Conservation (phyloP, 2,888 invertebrate genomes). For the Platerodrilus igneus region DNA sequence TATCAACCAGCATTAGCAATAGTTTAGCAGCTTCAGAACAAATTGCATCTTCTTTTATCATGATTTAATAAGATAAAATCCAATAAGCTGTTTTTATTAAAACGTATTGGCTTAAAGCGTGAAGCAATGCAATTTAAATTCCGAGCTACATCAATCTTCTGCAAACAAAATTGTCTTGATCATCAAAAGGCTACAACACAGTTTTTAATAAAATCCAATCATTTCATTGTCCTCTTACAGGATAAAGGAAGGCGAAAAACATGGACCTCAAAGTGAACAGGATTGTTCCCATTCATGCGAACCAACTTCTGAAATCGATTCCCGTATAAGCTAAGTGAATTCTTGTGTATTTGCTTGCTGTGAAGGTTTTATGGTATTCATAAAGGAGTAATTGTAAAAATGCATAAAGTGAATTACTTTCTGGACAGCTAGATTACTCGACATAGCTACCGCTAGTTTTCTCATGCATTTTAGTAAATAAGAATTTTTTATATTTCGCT, state of each 20-base stretch:
- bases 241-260: conserved; percentile 34
- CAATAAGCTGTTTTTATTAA: not conserved
- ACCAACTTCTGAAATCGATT: conserved; percentile 35
- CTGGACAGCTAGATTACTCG: too few species aligned
- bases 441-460: too few species aligned
- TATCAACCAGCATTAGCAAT: too few species aligned
- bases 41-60: too few species aligned
- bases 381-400: too few species aligned
- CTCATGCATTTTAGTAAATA: too few species aligned
- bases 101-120: not conserved
- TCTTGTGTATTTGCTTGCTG: conserved; percentile 33
- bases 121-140: not conserved
- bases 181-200: conserved; percentile 16
- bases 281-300: conserved; percentile 34
- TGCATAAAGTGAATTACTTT: too few species aligned
- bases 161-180: conserved; percentile 17
- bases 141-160: conserved; percentile 3
- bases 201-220: conserved; percentile 20
- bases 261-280: conserved; percentile 34
- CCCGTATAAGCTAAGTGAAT: conserved; percentile 34
- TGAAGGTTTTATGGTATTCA: too few species aligned
- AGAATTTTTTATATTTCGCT: too few species aligned
- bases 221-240: conserved; percentile 29
- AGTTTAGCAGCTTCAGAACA: too few species aligned
- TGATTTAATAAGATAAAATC: too few species aligned